These are phyloP conservation scores for Solea senegalensis DNA, from an alignment of 2,113 vertebrate genomes.

Conservation along the genomic window DNA sequence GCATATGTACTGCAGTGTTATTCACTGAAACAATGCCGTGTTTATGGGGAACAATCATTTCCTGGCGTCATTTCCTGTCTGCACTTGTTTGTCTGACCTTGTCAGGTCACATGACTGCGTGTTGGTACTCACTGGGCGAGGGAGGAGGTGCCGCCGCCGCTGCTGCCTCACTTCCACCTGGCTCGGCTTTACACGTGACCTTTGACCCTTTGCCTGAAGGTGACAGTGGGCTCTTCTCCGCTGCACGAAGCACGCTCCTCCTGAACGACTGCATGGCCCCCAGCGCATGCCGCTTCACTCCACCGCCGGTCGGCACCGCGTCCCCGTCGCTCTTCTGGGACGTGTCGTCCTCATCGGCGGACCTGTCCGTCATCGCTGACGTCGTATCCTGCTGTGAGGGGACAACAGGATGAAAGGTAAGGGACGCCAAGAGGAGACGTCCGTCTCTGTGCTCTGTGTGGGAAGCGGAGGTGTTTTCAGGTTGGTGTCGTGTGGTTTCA, in stretches of 20 bases:
- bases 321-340: slow-evolving; percentile 24
- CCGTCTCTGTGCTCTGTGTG: neutral
- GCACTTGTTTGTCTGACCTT: no score
- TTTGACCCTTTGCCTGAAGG: slow-evolving; percentile 35
- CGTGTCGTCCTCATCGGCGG: neutral
- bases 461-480: neutral
- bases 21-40: no score
- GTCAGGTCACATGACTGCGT: neutral
- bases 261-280: slow-evolving; percentile 19
- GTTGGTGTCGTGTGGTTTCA: neutral
- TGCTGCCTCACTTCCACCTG: neutral
- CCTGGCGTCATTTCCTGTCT: no score
- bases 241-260: slow-evolving; percentile 22
- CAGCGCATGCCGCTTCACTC: neutral
- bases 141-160: neutral
- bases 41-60: no score
- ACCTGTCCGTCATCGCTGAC: slow-evolving; percentile 38
- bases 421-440: neutral
- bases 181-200: neutral
- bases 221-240: slow-evolving; percentile 36
- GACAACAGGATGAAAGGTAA: neutral
- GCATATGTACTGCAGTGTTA: no score
- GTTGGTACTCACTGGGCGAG: slow-evolving; percentile 70
- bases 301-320: neutral
- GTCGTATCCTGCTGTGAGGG: slow-evolving; percentile 6